Evolutionary conservation across 2,797 vertebrate species (phyloP).

Genomic region (Halcyon chelicuti): DNA sequence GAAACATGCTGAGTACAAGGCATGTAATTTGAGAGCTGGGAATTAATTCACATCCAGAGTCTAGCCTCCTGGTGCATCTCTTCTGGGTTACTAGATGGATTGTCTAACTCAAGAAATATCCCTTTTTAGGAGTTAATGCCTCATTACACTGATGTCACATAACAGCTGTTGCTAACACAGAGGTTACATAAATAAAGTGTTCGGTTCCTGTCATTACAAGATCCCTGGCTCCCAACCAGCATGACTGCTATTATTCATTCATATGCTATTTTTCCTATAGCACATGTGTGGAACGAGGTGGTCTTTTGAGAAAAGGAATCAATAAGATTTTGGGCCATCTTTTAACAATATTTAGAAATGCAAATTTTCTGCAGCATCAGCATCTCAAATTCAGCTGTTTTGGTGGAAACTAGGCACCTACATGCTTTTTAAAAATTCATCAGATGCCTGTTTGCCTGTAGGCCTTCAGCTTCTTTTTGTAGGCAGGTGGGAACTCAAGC

Average conservation of each 20-base stretch:
- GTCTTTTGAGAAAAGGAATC: not conserved
- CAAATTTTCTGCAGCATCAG: not conserved
- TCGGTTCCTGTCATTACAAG: constrained; percentile 40
- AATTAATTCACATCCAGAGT: constrained; percentile 25
- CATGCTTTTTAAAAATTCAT: not conserved
- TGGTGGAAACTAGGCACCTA: not conserved
- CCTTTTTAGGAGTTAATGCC: constrained; percentile 7
- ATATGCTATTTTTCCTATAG: not conserved
- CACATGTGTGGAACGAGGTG: not conserved
- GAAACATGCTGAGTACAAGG: constrained; percentile 2
- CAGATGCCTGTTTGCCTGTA: not conserved
- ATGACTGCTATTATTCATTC: not conserved
- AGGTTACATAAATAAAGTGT: constrained; percentile 49
- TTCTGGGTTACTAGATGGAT: not conserved
- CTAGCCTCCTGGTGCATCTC: not conserved
- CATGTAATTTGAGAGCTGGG: constrained; percentile 38
- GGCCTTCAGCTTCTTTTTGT: not conserved
- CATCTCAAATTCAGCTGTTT: not conserved
- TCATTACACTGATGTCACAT: constrained; percentile 36
- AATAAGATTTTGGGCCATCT: not conserved
- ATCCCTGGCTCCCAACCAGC: not conserved
- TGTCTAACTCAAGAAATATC: constrained; percentile 10
- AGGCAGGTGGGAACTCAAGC: not conserved
- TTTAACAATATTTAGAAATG: not conserved
- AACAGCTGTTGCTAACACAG: not conserved